Evolutionary conservation across 2,797 vertebrate genomes (phyloP).

Genomic region (Phalanger gymnotis): DNA sequence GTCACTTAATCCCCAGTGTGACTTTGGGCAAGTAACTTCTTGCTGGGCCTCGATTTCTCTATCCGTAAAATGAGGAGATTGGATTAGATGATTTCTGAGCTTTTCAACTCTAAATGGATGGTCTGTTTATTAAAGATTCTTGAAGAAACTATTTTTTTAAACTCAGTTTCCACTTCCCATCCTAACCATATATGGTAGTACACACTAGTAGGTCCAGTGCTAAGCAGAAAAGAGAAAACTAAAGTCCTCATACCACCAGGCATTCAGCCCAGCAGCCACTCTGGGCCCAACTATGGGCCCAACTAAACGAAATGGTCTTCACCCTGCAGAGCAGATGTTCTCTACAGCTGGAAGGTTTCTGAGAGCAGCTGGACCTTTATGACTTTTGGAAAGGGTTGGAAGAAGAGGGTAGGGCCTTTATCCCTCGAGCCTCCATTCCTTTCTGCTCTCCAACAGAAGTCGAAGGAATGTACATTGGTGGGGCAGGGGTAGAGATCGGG

Average conservation of each 20-base stretch:
- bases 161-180: slow-evolving; percentile 3
- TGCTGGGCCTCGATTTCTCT: background rate
- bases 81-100: background rate
- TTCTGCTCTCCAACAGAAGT: slow-evolving; percentile 25
- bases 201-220: background rate
- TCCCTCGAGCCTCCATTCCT: background rate
- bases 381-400: background rate
- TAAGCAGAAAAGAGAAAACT: slow-evolving; percentile 9
- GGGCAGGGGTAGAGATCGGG: background rate
- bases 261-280: background rate
- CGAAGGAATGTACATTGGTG: slow-evolving; percentile 12
- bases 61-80: background rate
- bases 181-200: background rate
- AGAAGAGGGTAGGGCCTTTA: background rate
- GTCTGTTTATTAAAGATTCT: background rate
- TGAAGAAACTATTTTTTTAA: slow-evolving; percentile 18
- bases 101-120: background rate
- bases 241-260: background rate
- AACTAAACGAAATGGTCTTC: background rate
- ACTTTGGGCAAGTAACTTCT: background rate
- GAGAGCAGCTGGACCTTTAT: slow-evolving; percentile 1
- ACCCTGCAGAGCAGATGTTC: slow-evolving; percentile 19
- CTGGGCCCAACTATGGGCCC: no score
- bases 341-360: background rate
- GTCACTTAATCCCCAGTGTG: background rate